A percentile compares a stretch with the other conserved stretches of the same genome.
phyloP scores from a whole-genome alignment of 92 coral and sea anemone species.

The Siderastrea siderea region DNA sequence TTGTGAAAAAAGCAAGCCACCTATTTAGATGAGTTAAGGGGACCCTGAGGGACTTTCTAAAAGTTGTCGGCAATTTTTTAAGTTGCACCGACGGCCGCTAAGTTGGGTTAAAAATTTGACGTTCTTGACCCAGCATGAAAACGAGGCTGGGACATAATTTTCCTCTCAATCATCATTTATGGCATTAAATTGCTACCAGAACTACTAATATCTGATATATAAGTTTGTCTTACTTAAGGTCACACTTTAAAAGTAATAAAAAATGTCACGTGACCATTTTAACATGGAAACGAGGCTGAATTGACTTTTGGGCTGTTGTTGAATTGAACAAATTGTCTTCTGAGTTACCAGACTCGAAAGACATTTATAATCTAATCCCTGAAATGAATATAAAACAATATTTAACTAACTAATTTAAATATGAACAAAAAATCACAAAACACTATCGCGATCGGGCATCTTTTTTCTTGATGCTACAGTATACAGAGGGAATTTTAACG shows the following conservation, averaged over 20 bases:
- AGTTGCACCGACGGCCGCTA: too few relatives aligned
- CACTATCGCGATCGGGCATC: too few relatives aligned
- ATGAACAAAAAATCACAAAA: too few relatives aligned
- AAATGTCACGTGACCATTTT: background rate
- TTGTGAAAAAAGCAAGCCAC: too few relatives aligned
- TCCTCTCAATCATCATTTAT: background rate
- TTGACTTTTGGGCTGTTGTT: background rate
- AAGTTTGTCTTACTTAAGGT: background rate
- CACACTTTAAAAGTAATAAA: background rate
- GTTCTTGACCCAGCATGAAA: background rate
- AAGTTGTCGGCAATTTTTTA: too few relatives aligned
- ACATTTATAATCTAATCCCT: conserved; percentile 6
- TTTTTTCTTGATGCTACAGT: too few relatives aligned
- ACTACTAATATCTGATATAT: background rate
- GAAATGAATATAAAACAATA: background rate
- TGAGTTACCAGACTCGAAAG: background rate
- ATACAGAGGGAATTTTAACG: too few relatives aligned
- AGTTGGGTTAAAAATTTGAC: too few relatives aligned
- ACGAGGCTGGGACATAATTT: background rate
- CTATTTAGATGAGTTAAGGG: too few relatives aligned
- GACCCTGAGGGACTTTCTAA: too few relatives aligned
- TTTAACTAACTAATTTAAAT: too few relatives aligned
- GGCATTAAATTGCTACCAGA: background rate
- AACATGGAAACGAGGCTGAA: conserved; percentile 2
- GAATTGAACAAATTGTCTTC: background rate